Percentiles rank a stretch among this genome's conserved stretches.
phyloP scores from a whole-genome alignment of 2,888 invertebrate species.

The Cryptus viduatorius region DNA sequence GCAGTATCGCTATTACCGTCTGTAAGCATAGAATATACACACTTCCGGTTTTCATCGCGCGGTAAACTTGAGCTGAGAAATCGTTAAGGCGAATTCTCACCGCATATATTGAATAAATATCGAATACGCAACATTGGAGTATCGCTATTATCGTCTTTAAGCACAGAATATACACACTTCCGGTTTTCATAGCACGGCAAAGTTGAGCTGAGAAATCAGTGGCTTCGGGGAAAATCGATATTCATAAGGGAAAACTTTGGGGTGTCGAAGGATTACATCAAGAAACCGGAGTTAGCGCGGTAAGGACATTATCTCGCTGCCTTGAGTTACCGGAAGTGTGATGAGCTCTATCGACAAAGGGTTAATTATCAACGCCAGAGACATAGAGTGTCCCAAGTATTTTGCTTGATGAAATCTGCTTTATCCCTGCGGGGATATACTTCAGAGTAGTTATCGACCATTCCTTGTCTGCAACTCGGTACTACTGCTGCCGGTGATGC shows the following conservation, averaged over 20 bases:
- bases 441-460: constrained; percentile 39
- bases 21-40: not conserved
- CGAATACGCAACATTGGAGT: too few relatives aligned
- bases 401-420: constrained; percentile 50
- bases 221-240: not conserved
- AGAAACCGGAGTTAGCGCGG: not conserved
- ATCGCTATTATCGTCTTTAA: not conserved
- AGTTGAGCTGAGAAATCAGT: not conserved
- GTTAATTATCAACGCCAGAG: constrained; percentile 41
- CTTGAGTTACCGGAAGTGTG: constrained; percentile 42
- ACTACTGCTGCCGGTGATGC: constrained; percentile 18
- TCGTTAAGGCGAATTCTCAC: too few relatives aligned
- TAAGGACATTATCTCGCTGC: constrained; percentile 1
- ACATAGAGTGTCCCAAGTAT: constrained; percentile 19
- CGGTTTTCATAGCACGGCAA: not conserved
- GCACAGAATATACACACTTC: not conserved
- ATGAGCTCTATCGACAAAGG: constrained; percentile 58
- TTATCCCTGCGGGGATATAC: constrained; percentile 47
- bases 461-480: constrained; percentile 25
- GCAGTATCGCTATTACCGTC: not conserved
- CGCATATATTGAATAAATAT: too few relatives aligned
- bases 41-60: not conserved
- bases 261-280: constrained; percentile 15
- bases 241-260: not conserved
- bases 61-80: not conserved